Evolutionary conservation across 2,113 vertebrate species (phyloP).

Genomic region (Anser brachyrhynchus): DNA sequence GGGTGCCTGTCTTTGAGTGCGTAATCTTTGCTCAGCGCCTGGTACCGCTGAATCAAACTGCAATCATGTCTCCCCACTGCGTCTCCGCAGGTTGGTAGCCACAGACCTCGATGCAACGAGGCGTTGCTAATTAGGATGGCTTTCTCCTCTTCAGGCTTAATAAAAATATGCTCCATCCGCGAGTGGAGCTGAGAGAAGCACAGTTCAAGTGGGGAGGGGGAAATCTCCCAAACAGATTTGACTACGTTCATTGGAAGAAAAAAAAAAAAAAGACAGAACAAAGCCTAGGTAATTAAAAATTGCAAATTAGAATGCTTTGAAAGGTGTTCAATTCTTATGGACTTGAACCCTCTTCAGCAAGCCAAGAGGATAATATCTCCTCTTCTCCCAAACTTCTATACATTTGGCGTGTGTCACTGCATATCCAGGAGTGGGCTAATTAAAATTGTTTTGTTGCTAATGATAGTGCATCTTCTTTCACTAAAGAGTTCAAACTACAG

Average conservation of each 20-base stretch:
- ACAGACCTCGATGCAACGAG: not conserved
- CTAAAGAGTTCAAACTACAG: slow-evolving; percentile 28
- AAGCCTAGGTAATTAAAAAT: not conserved
- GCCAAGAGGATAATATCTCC: not conserved
- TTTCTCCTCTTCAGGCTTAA: slow-evolving; percentile 13
- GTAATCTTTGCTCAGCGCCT: slow-evolving; percentile 10
- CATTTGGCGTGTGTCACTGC: not conserved
- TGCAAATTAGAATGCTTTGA: not conserved
- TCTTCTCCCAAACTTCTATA: not conserved
- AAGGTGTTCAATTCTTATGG: not conserved
- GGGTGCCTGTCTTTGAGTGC: not conserved
- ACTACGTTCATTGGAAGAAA: not conserved
- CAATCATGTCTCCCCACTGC: slow-evolving; percentile 15
- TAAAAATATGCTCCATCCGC: not conserved
- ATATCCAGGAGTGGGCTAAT: slow-evolving; percentile 35
- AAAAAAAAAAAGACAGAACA: not conserved
- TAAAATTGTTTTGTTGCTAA: slow-evolving; percentile 55
- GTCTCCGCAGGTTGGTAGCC: slow-evolving; percentile 38
- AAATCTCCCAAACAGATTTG: not conserved
- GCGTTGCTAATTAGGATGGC: slow-evolving; percentile 35
- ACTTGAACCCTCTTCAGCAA: not conserved
- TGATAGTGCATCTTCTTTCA: slow-evolving; percentile 35
- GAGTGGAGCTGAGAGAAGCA: not conserved
- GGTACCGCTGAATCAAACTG: slow-evolving; percentile 37
- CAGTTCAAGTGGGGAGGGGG: not conserved